Base-by-base conservation (phyloP, 2,888 invertebrate genomes). In the Cyaniris semiargus region DNA sequence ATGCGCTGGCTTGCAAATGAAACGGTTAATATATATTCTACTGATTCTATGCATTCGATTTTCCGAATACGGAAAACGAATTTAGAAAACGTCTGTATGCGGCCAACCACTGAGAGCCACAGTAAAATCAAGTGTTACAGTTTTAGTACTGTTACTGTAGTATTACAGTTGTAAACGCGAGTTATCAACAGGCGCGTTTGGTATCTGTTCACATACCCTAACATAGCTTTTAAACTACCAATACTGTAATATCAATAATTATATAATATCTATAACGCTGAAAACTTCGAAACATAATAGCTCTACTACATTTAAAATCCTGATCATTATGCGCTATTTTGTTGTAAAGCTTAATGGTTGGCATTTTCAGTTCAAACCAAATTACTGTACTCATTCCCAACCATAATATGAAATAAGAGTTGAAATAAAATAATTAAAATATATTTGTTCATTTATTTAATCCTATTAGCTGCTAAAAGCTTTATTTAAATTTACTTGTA, bases 241-340 rank as follows among this genome's bases (percentile, higher is more conserved):
- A 53, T 53, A 53, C 1, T 53, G 1, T 53, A 53, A 5, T 53
- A 53, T 53, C 6, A 5, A 53, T 18, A 18, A 53, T 18, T 18
- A 44, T 38, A 38, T 38, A 3, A 38, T 10, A 60, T 3, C 10
- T 23, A 60, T 23, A 21, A 10, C 23, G 10, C 10, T 23, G 23
- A 60, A 23, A 60, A 23, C 13, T 60, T 60, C 5, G 5, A 23
- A 60, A 66, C 21, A 23, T n/a, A 27, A 27, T 48, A 44, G 18
- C 21, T 76, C 38, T 15, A 38, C 76, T 66, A 56, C 3, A 48
- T 44, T n/a, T 13, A 31, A 76, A 76, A 70, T 48, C 66, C 44
- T 76, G 27, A 18, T 70, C 48, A 58, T 18, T 18, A 13, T 38
- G 10, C 21, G n/a, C 38, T 18, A 38, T 70, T 70, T 34, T 70